Percentiles rank a stretch among this genome's conserved stretches.
Evolutionary conservation across 2,113 vertebrate species (phyloP).

Genomic region (Polypterus senegalus): DNA sequence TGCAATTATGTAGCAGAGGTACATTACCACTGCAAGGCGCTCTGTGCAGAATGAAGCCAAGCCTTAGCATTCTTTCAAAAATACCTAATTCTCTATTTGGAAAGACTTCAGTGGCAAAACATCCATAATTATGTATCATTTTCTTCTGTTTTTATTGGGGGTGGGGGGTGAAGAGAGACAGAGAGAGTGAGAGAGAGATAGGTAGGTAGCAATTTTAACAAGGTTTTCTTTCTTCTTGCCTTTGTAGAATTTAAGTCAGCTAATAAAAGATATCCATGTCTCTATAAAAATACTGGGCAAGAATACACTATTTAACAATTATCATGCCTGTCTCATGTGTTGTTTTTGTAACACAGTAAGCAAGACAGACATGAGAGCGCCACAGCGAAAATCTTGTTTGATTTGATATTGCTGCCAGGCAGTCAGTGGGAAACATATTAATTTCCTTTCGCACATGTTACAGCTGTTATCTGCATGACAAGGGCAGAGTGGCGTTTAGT

Average conservation of each 20-base stretch:
- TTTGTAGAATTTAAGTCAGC: not conserved
- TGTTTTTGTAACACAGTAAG: not conserved
- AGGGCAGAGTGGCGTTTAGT: conserved; percentile 39
- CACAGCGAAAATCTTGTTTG: conserved; percentile 22
- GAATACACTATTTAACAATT: not conserved
- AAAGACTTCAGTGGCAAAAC: no score
- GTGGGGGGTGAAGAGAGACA: no score
- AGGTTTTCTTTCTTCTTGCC: not conserved
- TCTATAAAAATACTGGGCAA: not conserved
- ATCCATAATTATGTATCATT: no score
- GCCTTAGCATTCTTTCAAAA: no score
- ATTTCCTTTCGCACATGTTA: conserved; percentile 39
- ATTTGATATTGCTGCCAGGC: conserved; percentile 48
- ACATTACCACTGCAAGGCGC: no score
- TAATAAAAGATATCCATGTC: not conserved
- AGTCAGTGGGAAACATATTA: conserved; percentile 46
- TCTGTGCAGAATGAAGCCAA: no score
- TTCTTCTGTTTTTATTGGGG: no score
- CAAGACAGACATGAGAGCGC: conserved; percentile 12
- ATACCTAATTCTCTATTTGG: no score
- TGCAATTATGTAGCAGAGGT: no score
- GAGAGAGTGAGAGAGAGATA: no score
- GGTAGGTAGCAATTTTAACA: no score
- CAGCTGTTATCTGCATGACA: conserved; percentile 52
- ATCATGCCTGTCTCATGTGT: not conserved